Evolutionary conservation across 2,113 vertebrate genomes (phyloP).

Genomic region (Lipophrys pholis): DNA sequence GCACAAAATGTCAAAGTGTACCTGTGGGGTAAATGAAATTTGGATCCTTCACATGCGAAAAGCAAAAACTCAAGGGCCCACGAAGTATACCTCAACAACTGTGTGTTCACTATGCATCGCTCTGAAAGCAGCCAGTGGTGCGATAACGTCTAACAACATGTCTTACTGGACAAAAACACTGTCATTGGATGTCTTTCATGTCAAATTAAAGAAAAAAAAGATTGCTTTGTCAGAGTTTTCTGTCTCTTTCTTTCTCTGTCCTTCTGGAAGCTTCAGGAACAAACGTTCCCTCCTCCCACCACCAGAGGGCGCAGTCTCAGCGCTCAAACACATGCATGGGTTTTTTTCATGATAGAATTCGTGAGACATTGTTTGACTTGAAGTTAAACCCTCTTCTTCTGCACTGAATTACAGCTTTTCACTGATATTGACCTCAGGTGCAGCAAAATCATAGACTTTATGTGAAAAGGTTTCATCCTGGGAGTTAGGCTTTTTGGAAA

Average conservation of each 20-base stretch:
- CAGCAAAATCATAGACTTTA: too few species aligned
- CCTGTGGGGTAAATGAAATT: conserved; percentile 67
- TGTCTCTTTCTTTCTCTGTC: not conserved
- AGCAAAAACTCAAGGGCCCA: conserved; percentile 72
- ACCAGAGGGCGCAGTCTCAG: conserved; percentile 52
- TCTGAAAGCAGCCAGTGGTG: conserved; percentile 73
- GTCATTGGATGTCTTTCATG: conserved; percentile 80
- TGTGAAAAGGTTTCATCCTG: too few species aligned
- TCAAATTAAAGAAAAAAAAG: conserved; percentile 60
- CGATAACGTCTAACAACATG: conserved; percentile 74
- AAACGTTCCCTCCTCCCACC: conserved; percentile 8
- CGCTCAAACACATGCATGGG: not conserved
- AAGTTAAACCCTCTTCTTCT: too few species aligned
- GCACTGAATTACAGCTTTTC: too few species aligned
- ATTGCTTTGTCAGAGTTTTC: conserved; percentile 67
- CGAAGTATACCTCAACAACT: conserved; percentile 79
- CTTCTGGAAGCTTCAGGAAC: conserved; percentile 10
- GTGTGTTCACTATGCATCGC: conserved; percentile 80
- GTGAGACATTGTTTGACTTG: too few species aligned
- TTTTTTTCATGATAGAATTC: not conserved
- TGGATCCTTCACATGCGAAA: conserved; percentile 50
- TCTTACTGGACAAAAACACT: conserved; percentile 75
- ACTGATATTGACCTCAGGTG: too few species aligned
- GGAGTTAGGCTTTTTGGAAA: too few species aligned
- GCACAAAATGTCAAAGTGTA: conserved; percentile 72